Evolutionary conservation across 1,140 invertebrate species (phyloP), one percentile per base, ranked within the genome.

Genomic region (Eciton burchellii): DNA sequence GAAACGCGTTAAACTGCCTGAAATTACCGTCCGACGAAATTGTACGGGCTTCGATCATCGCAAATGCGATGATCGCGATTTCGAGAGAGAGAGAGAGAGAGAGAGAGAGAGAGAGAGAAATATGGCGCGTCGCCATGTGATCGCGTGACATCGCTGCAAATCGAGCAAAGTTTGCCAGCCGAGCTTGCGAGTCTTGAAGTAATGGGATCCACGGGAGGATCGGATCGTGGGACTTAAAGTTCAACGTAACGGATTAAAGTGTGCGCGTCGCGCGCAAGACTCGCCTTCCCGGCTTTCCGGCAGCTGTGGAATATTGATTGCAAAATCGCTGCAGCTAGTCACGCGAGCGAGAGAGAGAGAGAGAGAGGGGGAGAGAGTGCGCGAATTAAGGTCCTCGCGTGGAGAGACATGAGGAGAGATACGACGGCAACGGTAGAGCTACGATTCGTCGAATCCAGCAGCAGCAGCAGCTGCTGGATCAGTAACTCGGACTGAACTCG

Each of bases 401-500:
- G 24, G n/a, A 16, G 4, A 65, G 43, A 29, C 9, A 21, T 3
- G n/a, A 8, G 29, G 9, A 35, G 24, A 68, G 35, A 41, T 35
- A 2, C 35, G 35, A 35, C 2, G 35, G 35, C 35, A 35, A 6
- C 2, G 35, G 2, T 35, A 2, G 2, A 6, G 29, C 21, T 56
- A n/a, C 26, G 52, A 56, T 54, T 35, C 41, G 8, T 14, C 1
- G 24, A 29, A 16, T 19, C 49, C 47, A 24, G 60, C 65, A 45
- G 52, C 49, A n/a, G 68, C 52, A 14, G 12, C 19, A 70, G 16
- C 26, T 49, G 68, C 77, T n/a, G n/a, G n/a, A n/a, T n/a, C n/a
- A n/a, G n/a, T n/a, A n/a, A n/a, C n/a, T 86, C 66, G 77, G 83
- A 87, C 49, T 59, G n/a, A 77, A 86, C 6, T 57, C 21, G 71